phyloP scores from a whole-genome alignment of 2,797 vertebrate genomes.

The Chiroxiphia lanceolata region DNA sequence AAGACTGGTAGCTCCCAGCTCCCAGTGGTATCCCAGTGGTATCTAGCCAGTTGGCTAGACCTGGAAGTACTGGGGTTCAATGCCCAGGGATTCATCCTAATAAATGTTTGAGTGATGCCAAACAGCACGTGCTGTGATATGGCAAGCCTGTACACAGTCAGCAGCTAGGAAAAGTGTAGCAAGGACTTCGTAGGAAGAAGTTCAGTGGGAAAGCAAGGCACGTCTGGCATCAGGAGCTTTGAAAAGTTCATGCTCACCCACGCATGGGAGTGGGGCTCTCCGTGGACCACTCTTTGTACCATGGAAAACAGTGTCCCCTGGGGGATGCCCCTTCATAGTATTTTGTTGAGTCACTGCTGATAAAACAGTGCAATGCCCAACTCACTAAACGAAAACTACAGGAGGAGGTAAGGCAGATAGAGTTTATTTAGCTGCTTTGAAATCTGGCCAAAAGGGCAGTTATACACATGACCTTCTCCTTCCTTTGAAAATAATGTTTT shows the following conservation, averaged over 20 bases:
- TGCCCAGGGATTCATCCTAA: neutral
- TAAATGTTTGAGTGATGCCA: neutral
- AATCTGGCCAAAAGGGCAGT: neutral
- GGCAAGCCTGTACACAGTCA: neutral
- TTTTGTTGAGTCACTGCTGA: neutral
- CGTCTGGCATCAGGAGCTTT: neutral
- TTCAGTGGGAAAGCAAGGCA: neutral
- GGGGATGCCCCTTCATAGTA: neutral
- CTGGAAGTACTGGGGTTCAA: fast-evolving
- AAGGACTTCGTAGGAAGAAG: neutral
- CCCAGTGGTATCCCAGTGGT: neutral
- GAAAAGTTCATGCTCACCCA: neutral
- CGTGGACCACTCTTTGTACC: neutral
- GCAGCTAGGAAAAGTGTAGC: neutral
- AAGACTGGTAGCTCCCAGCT: neutral
- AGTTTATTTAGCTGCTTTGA: neutral
- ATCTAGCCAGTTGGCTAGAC: neutral
- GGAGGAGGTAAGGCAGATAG: neutral
- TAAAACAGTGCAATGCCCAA: neutral
- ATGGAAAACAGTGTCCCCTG: neutral
- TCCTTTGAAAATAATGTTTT: neutral
- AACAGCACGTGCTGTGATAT: neutral
- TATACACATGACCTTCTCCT: neutral
- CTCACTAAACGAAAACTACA: neutral
- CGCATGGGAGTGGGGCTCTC: neutral